A percentile compares a stretch with the other conserved stretches of the same genome.
phyloP scores from a whole-genome alignment of 2,797 vertebrate genomes.

The Sebastes minor region DNA sequence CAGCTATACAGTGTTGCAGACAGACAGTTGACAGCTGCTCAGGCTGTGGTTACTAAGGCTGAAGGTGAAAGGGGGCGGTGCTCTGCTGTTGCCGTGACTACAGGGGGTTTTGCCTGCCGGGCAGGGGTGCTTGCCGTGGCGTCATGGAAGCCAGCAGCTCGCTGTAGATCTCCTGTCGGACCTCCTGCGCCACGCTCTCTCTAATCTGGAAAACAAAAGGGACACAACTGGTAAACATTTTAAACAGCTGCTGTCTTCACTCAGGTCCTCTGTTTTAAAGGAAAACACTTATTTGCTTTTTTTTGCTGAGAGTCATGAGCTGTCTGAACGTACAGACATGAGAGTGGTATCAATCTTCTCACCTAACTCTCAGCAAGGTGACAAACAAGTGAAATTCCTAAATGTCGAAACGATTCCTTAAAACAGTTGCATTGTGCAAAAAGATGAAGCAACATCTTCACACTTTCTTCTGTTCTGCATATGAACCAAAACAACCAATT shows the following conservation, averaged over 20 bases:
- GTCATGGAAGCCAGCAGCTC: slow-evolving; percentile 90
- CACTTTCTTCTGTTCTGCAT: not conserved
- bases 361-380: fast-evolving
- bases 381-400: no score
- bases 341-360: no score
- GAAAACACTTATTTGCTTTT: not conserved
- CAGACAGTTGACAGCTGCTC: slow-evolving; percentile 57
- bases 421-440: not conserved
- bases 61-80: slow-evolving; percentile 13
- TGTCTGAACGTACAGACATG: no score
- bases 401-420: not conserved
- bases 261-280: not conserved
- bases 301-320: not conserved
- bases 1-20: slow-evolving; percentile 67
- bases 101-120: slow-evolving; percentile 48
- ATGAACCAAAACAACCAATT: no score
- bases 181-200: slow-evolving; percentile 91
- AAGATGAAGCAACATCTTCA: not conserved
- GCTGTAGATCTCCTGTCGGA: slow-evolving; percentile 92
- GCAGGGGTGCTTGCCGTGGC: slow-evolving; percentile 72
- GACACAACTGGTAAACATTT: not conserved
- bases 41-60: slow-evolving; percentile 36
- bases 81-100: slow-evolving; percentile 50
- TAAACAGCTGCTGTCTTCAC: not conserved
- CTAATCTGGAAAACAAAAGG: slow-evolving; percentile 84